Conservation (phyloP, 2,113 vertebrate genomes). For the Scartelaos histophorus region DNA sequence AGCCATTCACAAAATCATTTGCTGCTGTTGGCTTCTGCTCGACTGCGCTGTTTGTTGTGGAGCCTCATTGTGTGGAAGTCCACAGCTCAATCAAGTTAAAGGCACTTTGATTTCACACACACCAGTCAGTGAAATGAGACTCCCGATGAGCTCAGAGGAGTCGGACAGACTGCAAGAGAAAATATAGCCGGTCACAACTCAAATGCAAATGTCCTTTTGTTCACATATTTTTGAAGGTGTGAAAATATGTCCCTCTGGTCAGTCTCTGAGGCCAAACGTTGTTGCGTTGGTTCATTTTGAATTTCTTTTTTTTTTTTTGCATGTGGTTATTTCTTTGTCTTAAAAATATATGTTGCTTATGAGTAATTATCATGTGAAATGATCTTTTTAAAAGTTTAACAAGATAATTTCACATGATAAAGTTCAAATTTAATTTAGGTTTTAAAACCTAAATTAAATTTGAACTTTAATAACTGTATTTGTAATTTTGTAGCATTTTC, state of each 20-base stretch:
- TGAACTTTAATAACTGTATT: not conserved
- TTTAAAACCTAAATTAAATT: not conserved
- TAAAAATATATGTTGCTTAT: not conserved
- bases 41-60: constrained; percentile 26
- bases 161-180: not conserved
- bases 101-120: constrained; percentile 8
- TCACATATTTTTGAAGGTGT: not conserved
- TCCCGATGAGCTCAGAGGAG: not conserved
- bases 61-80: not conserved
- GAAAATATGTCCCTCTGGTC: not conserved
- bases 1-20: constrained; percentile 67
- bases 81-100: constrained; percentile 19
- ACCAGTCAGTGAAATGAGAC: constrained; percentile 7
- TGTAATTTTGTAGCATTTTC: too few relatives aligned
- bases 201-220: not conserved
- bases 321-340: not conserved
- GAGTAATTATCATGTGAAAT: not conserved
- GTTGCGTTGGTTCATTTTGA: not conserved
- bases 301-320: not conserved
- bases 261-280: not conserved
- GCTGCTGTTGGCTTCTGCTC: constrained; percentile 55
- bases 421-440: too few relatives aligned
- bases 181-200: not conserved
- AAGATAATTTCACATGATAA: too few relatives aligned
- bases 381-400: too few relatives aligned